Base-by-base conservation (phyloP, 2,797 vertebrate genomes). In the Sebastes oblongus region DNA sequence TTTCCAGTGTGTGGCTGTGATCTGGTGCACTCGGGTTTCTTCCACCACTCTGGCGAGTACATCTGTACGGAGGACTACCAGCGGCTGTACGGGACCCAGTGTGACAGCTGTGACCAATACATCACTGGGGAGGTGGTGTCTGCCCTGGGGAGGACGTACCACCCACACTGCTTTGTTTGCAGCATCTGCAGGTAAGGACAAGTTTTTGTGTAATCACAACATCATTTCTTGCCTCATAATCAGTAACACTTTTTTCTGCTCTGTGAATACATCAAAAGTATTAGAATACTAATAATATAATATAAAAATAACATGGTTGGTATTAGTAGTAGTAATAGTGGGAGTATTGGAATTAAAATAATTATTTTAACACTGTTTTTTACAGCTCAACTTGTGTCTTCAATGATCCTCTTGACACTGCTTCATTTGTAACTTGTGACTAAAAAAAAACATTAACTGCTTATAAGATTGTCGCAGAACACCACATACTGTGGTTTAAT, bases 61-160 rank as follows among this genome's bases (percentile, higher is more conserved):
- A 97, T 99, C 93, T 99, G 98, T 84, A 98, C 97, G 0, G 95
- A 96, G 7, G 98, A 99, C 94, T 99, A 98, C 96, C 98, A 99
- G 96, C 96, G 97, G 34, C 97, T 98, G 72, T 97, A 99, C 0
- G 98, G 98, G 69, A 98, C 97, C 58, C 97, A 97, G 88, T 99
- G 98, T 0, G 97, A 98, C 94, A 97, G 98, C 95, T 99, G 98
- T 1, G 94, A 95, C 27, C 96, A 97, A 93, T 98, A 98, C 92
- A 99, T 99, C 94, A 97, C 96, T 0, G 98, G 98, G 12, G 98
- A 99, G 93, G 98, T 99, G 91, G 98, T 99, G 65, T 98, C 98
- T 0, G 98, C 98, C 1, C 92, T 99, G 92, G 98, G 97, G 62
- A 96, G 98, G 81, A 97, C 98, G 14, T 99, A 98, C 93, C 98